phyloP scores from a whole-genome alignment of 2,113 vertebrate species.

The Oncorhynchus gorbuscha region DNA sequence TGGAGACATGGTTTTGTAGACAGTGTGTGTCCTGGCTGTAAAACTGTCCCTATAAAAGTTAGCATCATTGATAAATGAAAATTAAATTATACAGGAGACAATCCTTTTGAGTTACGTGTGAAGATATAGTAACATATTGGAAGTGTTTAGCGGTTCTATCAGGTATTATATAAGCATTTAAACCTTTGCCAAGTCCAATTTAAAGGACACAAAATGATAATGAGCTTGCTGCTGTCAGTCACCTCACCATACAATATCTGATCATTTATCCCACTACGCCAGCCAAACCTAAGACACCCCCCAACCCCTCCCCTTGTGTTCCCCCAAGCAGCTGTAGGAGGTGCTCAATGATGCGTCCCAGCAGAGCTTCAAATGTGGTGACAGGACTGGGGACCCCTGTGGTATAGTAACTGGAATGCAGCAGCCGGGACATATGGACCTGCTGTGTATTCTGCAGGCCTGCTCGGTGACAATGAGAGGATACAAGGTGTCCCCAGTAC shows the following conservation, averaged over 20 bases:
- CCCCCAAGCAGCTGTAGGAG: conserved; percentile 5
- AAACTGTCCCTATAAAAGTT: conserved; percentile 48
- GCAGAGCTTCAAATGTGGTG: conserved; percentile 1
- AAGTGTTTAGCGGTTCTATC: conserved; percentile 21
- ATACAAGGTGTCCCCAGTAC: conserved; percentile 45
- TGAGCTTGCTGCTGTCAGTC: conserved; percentile 61
- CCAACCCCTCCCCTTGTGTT: background rate
- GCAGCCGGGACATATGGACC: background rate
- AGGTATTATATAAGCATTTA: too few relatives aligned
- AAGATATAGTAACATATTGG: conserved; percentile 26
- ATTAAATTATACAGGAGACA: conserved; percentile 35
- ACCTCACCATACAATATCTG: conserved; percentile 10
- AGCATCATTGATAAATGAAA: conserved; percentile 56
- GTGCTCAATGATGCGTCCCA: background rate
- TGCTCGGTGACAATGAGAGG: background rate
- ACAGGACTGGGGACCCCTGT: background rate
- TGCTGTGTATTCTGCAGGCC: background rate
- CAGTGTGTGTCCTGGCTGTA: conserved; percentile 34
- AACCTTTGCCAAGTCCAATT: background rate
- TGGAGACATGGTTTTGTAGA: conserved; percentile 37
- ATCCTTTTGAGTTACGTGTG: conserved; percentile 21
- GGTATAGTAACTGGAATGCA: background rate
- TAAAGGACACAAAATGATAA: conserved; percentile 27
- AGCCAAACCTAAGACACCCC: background rate
- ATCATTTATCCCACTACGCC: conserved; percentile 14